Evolutionary conservation across 2,113 vertebrate genomes (phyloP), one percentile per base, ranked within the genome.

Genomic region (Eubucco bourcierii): DNA sequence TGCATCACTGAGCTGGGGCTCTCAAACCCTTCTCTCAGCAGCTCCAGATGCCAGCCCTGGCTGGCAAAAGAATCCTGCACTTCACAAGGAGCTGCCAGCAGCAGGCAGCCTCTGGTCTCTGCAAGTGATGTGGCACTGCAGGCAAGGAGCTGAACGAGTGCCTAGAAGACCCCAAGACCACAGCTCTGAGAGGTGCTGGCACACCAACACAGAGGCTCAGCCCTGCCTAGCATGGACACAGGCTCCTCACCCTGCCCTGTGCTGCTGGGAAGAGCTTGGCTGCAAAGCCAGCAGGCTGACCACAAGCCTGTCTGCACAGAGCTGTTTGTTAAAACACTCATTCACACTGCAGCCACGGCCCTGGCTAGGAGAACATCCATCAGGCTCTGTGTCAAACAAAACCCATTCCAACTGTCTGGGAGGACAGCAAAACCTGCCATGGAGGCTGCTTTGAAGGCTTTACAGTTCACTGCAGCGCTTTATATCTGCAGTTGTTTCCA

Each of bases 181-280:
- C 58, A 60, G 63, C 50, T 75, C 63, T 25, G 33, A 25, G 44
- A 41, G 67, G 15, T 21, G 65, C 68, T 80, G 80, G 28, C 12
- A 2, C 2, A 6, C 31, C 74, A 33, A 37, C 13, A 24, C 1
- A 0, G 73, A 56, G 73, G 27, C 12, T 63, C 28, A 33, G 80
- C 70, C 74, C 41, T 2, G 1, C 25, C 61, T 9, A 44, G 47
- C 56, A 12, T 2, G 11, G 47, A 33, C 76, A 24, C 14, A 37
- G 68, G 53, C 84, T 94, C 47, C 41, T 73, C 63, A 75, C 64
- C 9, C 10, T 72, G 23, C 68, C 78, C 65, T 13, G 1, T 82
- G 87, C 89, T 89, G 86, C 93, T 76, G 93, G 76, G 95, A 92
- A 92, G 70, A 70, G 81, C 80, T 27, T 92, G 88, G 88, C 92